phyloP scores from a whole-genome alignment of 2,113 vertebrate genomes.

The Rattus norvegicus region DNA sequence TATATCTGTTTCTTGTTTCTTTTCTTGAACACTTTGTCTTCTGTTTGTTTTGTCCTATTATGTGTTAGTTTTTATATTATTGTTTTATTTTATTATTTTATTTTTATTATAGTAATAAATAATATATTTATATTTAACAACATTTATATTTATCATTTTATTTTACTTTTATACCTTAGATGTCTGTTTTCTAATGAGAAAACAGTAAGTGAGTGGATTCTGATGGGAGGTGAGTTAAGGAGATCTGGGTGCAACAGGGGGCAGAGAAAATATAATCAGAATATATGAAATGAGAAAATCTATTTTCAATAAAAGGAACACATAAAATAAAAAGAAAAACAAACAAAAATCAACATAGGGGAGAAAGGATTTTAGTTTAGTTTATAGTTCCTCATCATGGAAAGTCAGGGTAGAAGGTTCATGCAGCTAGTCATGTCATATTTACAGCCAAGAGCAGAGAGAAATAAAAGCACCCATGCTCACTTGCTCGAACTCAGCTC shows the following conservation, averaged over 20 bases:
- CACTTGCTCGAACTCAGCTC: background rate
- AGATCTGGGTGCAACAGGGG: background rate
- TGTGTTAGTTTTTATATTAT: background rate
- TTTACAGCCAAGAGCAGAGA: background rate
- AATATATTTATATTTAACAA: no score
- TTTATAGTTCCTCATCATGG: background rate
- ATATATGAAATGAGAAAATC: background rate
- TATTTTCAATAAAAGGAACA: background rate
- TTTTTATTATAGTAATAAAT: no score
- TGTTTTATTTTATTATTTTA: background rate
- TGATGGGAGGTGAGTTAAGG: background rate
- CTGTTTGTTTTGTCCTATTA: background rate
- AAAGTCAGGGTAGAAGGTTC: background rate
- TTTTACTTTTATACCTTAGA: background rate
- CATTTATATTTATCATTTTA: background rate
- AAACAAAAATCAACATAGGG: background rate
- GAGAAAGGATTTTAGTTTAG: background rate
- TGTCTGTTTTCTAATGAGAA: background rate
- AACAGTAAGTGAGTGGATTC: background rate
- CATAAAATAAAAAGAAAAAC: background rate
- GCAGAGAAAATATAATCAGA: background rate
- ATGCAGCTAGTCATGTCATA: background rate
- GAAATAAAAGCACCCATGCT: background rate
- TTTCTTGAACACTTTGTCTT: background rate
- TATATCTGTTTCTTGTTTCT: background rate